Evolutionary conservation across 2,888 invertebrate species (phyloP), one percentile per base, ranked within the genome.

Genomic region (Pyrochroa serraticornis): DNA sequence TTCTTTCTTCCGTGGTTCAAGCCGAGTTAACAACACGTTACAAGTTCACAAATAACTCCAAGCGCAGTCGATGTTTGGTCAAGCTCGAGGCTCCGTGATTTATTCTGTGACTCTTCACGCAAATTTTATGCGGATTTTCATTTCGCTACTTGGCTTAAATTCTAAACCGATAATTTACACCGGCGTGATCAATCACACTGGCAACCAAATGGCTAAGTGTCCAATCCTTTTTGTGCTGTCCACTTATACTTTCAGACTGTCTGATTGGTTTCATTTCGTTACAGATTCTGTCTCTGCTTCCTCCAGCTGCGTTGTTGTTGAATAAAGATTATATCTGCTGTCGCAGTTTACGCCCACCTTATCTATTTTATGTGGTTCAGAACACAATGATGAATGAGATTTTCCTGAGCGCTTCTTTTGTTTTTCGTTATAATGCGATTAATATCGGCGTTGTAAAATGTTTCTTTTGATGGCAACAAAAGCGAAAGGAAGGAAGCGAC

Each of bases 171-270:
- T 53, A 46, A 13, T 46, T 53, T 41, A 46, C 37, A 34, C 65
- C 22, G 22, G 5, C 22, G 5, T 22, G 54, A 71, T 71, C 70
- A 63, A 72, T 72, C 72, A 72, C 68, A 59, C 58, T 63, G 69
- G 69, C 72, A 64, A 65, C 63, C 58, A 67, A 69, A 68, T 66
- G 66, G 59, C 61, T 55, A 47, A 61, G 47, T 60, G 62, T 58
- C 64, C 62, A 65, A 38, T 31, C 45, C 44, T 48, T 44, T 53
- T 48, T 53, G 52, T 49, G 35, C 36, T 50, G 35, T 49, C 56
- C 38, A n/a, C 22, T 43, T 48, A 54, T 50, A 45, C 53, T 48
- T 22, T 5, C 3, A 22, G 22, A 22, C 58, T 55, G 49, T 57
- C 57, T 63, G 53, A 54, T 53, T 45, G 54, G 46, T 57, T 57